A percentile compares a stretch with the other conserved stretches of the same genome.
Conservation (phyloP, 2,797 vertebrate species). For the Chrysocyon brachyurus region DNA sequence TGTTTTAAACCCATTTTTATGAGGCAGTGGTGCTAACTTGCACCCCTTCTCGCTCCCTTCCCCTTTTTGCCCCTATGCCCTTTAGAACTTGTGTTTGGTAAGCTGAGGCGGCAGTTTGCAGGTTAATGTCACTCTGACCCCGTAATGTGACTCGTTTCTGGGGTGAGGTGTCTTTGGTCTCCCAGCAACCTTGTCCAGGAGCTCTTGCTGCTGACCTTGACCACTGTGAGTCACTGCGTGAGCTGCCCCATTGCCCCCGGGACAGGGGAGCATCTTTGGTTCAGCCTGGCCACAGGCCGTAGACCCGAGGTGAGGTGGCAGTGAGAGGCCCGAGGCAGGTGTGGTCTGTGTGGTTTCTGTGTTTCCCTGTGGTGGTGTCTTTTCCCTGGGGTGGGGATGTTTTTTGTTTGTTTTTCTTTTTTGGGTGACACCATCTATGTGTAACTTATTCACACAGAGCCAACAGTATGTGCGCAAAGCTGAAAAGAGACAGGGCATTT, state of each 20-base stretch:
- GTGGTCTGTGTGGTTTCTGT: not conserved
- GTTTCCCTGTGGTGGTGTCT: not conserved
- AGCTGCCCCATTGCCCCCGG: not conserved
- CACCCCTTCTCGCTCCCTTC: fast-evolving
- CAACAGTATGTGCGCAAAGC: fast-evolving
- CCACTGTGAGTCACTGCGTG: not conserved
- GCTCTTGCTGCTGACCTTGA: not conserved
- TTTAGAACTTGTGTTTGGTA: not conserved
- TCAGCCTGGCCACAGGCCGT: too few relatives aligned
- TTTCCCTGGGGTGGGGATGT: not conserved
- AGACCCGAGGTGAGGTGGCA: not conserved
- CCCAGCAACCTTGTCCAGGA: not conserved
- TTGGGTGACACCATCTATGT: not conserved
- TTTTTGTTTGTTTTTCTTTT: not conserved
- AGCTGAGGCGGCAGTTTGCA: fast-evolving
- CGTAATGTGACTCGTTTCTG: fast-evolving
- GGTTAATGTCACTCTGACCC: too few relatives aligned
- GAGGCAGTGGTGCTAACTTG: fast-evolving
- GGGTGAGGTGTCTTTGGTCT: fast-evolving
- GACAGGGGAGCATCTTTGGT: not conserved
- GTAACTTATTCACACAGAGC: not conserved
- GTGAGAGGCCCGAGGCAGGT: not conserved
- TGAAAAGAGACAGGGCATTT: fast-evolving
- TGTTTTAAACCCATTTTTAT: fast-evolving
- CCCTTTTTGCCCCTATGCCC: fast-evolving